Conservation (phyloP, 2,113 vertebrate species). For the Stercorarius parasiticus region DNA sequence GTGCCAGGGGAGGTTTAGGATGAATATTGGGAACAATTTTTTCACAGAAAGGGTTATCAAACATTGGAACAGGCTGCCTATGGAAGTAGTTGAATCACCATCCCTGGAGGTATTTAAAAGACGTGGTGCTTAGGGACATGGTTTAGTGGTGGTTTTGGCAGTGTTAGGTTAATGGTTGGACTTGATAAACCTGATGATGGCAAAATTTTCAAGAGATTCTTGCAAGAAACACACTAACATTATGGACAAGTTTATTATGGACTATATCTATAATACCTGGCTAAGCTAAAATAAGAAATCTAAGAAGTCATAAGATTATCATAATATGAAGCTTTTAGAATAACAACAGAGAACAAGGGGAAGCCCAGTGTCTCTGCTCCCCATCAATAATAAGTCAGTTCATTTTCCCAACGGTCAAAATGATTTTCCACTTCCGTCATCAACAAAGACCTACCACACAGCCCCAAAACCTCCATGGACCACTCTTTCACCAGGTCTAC, state of each 20-base stretch:
- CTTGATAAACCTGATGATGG: background rate
- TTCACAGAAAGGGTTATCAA: too few relatives aligned
- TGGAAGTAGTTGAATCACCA: too few relatives aligned
- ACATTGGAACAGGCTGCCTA: too few relatives aligned
- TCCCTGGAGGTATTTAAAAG: too few relatives aligned
- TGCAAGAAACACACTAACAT: background rate
- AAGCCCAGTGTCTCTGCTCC: background rate
- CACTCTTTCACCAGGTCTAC: background rate
- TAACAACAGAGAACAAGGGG: background rate
- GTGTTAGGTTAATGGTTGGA: too few relatives aligned
- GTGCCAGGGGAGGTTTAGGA: too few relatives aligned
- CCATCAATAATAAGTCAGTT: constrained; percentile 13
- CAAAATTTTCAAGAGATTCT: background rate
- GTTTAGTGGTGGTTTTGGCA: too few relatives aligned
- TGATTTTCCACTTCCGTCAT: constrained; percentile 4
- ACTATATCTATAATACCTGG: background rate
- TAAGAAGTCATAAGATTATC: constrained; percentile 18
- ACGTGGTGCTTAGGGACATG: too few relatives aligned
- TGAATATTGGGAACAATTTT: too few relatives aligned
- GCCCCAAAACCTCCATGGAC: background rate
- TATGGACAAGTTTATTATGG: background rate
- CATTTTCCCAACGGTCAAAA: constrained; percentile 4
- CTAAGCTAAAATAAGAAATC: constrained; percentile 1
- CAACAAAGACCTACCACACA: background rate
- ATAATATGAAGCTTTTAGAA: background rate